phyloP scores from a whole-genome alignment of 2,113 vertebrate genomes.

The Sphaerodactylus townsendi region DNA sequence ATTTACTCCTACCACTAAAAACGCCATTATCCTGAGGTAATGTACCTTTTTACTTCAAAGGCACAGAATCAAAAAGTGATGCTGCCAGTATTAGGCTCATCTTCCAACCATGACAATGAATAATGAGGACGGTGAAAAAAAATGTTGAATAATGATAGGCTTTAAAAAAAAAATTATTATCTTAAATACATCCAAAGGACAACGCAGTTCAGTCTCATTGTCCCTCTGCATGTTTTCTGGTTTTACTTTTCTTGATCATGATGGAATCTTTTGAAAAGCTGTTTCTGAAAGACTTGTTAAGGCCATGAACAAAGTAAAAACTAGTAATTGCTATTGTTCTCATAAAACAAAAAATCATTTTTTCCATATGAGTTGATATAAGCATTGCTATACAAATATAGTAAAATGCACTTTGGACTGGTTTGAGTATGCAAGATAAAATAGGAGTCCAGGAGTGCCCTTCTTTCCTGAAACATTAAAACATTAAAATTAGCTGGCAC shows the following conservation, averaged over 20 bases:
- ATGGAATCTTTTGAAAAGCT: background rate
- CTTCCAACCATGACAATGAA: slow-evolving; percentile 62
- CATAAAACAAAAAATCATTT: slow-evolving; percentile 6
- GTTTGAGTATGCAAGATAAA: background rate
- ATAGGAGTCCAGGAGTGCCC: background rate
- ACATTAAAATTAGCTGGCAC: background rate
- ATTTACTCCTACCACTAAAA: slow-evolving; percentile 37
- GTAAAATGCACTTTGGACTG: background rate
- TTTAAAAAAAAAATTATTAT: slow-evolving; percentile 67
- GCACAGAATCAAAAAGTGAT: slow-evolving; percentile 73
- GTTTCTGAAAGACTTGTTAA: background rate
- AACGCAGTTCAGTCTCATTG: slow-evolving; percentile 18
- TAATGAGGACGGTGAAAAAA: slow-evolving; percentile 67
- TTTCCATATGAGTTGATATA: rapidly evolving
- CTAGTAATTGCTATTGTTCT: background rate
- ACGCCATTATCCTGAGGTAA: slow-evolving; percentile 48
- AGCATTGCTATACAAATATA: background rate
- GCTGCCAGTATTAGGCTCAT: slow-evolving; percentile 60
- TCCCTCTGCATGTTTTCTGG: slow-evolving; percentile 3
- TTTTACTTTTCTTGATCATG: background rate
- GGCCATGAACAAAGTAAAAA: background rate
- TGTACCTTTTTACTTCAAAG: slow-evolving; percentile 67
- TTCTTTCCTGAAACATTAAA: background rate
- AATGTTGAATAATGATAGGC: slow-evolving; percentile 63
- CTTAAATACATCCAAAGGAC: slow-evolving; percentile 40